Evolutionary conservation across 2,113 vertebrate genomes (phyloP), one percentile per base, ranked within the genome.

Genomic region (Pithys albifrons): DNA sequence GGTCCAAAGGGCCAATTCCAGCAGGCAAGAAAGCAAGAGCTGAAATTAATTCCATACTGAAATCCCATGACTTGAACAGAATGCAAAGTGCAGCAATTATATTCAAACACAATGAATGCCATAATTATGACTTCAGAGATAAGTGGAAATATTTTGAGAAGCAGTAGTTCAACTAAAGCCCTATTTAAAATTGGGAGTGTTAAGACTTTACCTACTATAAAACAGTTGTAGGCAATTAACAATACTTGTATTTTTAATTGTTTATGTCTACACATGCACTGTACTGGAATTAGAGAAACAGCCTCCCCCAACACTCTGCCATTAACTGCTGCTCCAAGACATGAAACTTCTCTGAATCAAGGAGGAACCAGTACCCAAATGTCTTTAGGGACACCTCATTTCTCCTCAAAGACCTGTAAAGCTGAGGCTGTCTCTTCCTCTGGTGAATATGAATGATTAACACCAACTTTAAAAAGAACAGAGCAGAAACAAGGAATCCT

Each of bases 81-180:
- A 92, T 65, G 85, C 95, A 96, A 81, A 97, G 76, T 74, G 89
- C 74, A 96, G 96, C 95, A 94, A 97, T 95, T 96, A 96, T 35
- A 84, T 83, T 96, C 83, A 93, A 89, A 86, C 12, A 70, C 8
- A 4, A 86, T 59, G 91, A 97, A 95, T 74, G 88, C 87, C 92
- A 54, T 97, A 94, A 97, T 98, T 95, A 97, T 8, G 7, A 92
- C 94, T 96, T 97, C 93, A 94, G 65, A 66, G 81, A 33, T 82
- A 83, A 95, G 85, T 57, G 49, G 84, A 98, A 97, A 96, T 95
- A 97, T 97, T 97, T 97, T 97, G 95, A 97, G 97, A 97, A 91
- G 85, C 71, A 88, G 80, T 80, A 91, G 93, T 85, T 97, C 89
- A 96, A 91, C 71, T 93, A 91, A 93, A 95, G 64, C 74, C 80